These are phyloP conservation scores for Pseudochirops corinnae DNA, from an alignment of 2,797 vertebrate species.

Conservation along the genomic window DNA sequence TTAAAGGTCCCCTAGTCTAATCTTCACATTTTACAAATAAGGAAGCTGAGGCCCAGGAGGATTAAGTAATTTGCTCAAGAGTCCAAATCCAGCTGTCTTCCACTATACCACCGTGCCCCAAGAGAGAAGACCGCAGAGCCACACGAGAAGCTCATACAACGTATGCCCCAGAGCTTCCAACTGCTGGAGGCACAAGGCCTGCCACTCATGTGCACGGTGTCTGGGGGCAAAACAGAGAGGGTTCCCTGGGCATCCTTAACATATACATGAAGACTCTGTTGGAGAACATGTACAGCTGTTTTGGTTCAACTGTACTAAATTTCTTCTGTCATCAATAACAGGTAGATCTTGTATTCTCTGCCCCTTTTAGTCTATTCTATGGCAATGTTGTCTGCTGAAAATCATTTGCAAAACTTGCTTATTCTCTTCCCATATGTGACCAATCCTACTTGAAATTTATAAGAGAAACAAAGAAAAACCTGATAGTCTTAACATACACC, in stretches of 20 bases:
- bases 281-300: neutral
- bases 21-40: too few species aligned
- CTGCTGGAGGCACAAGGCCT: neutral
- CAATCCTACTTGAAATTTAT: neutral
- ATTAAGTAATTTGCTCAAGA: too few species aligned
- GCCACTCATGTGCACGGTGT: neutral
- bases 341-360: neutral
- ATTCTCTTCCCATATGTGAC: neutral
- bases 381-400: neutral
- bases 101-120: too few species aligned
- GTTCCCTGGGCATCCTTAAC: too few species aligned
- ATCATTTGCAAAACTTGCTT: neutral
- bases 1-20: too few species aligned
- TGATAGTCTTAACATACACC: neutral
- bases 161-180: neutral
- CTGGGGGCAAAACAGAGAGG: too few species aligned
- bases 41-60: too few species aligned
- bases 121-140: too few species aligned
- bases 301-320: neutral
- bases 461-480: neutral
- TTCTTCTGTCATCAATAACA: neutral
- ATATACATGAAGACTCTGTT: neutral
- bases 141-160: too few species aligned
- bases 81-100: too few species aligned
- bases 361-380: neutral